A percentile compares a stretch with the other conserved stretches of the same genome.
These are phyloP conservation scores for Zaprionus ornatus DNA, from an alignment of 1,140 invertebrate species.

Conservation along the genomic window DNA sequence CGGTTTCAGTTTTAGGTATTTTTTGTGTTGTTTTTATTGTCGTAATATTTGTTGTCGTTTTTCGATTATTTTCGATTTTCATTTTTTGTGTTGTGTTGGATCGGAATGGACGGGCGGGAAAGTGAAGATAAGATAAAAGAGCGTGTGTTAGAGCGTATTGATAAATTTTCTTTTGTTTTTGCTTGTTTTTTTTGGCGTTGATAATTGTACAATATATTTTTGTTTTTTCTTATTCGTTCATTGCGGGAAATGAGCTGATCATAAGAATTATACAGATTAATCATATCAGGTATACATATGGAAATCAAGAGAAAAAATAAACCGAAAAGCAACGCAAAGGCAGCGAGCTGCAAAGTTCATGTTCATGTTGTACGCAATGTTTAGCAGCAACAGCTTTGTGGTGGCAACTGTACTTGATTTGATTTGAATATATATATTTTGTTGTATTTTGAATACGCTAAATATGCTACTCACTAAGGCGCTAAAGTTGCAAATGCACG, in stretches of 20 bases:
- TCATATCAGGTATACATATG: slow-evolving; percentile 27
- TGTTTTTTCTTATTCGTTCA: slow-evolving; percentile 23
- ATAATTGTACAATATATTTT: slow-evolving; percentile 25
- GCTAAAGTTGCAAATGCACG: slow-evolving; percentile 57
- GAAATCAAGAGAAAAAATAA: slow-evolving; percentile 39
- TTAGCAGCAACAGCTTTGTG: slow-evolving; percentile 33
- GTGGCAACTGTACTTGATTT: slow-evolving; percentile 53
- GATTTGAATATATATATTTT: slow-evolving; percentile 45
- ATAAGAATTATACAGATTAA: slow-evolving; percentile 42
- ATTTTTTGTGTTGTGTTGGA: slow-evolving; percentile 22
- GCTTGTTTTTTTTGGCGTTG: background rate
- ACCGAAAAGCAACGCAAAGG: slow-evolving; percentile 2
- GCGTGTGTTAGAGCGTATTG: slow-evolving; percentile 71
- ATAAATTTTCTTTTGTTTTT: slow-evolving; percentile 21
- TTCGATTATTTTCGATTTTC: slow-evolving; percentile 9
- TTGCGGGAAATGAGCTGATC: slow-evolving; percentile 69
- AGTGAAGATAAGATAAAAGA: slow-evolving; percentile 76
- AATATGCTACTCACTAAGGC: slow-evolving; percentile 66
- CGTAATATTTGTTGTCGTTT: background rate
- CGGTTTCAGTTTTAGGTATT: slow-evolving; percentile 3
- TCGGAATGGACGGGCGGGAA: slow-evolving; percentile 46
- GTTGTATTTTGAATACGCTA: slow-evolving; percentile 21
- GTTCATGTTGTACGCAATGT: slow-evolving; percentile 43
- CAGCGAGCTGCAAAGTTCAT: slow-evolving; percentile 39
- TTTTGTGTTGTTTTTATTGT: slow-evolving; percentile 7